Percentiles rank a stretch among this genome's conserved stretches.
Conservation (phyloP, 2,888 invertebrate genomes). For the Callinectes sapidus region DNA sequence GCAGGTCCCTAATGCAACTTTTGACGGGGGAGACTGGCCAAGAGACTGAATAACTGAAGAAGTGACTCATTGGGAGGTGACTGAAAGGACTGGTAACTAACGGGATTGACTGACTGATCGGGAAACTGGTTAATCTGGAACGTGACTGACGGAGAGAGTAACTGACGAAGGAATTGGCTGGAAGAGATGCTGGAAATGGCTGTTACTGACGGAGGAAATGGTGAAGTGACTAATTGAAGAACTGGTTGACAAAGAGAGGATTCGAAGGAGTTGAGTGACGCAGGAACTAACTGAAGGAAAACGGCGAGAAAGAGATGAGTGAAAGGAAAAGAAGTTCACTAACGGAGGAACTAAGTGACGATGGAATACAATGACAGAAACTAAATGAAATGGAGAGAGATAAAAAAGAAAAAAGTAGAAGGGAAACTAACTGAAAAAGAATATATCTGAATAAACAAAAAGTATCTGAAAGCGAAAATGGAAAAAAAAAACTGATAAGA, state of each 20-base stretch:
- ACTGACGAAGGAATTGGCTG: too few species aligned
- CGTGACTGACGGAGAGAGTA: too few species aligned
- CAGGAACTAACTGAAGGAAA: neutral
- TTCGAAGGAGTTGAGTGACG: neutral
- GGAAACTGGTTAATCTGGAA: too few species aligned
- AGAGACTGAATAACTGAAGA: neutral
- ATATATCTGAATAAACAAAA: neutral
- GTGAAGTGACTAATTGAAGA: too few species aligned
- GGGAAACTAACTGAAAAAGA: too few species aligned
- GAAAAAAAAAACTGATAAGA: neutral
- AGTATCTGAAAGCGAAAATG: neutral
- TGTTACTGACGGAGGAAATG: too few species aligned
- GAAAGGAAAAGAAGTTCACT: neutral
- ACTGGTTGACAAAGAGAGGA: too few species aligned
- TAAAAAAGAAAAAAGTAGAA: too few species aligned
- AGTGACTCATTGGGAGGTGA: neutral
- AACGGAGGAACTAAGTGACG: neutral
- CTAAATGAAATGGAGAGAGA: neutral
- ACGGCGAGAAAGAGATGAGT: neutral
- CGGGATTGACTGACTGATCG: too few species aligned
- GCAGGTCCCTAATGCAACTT: neutral
- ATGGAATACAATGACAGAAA: neutral
- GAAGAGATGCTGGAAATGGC: too few species aligned
- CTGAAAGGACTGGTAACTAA: too few species aligned
- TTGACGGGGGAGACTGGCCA: neutral